Percentiles rank a stretch among this genome's conserved stretches.
phyloP scores from a whole-genome alignment of 2,888 invertebrate genomes.

The Anorthoa munda region DNA sequence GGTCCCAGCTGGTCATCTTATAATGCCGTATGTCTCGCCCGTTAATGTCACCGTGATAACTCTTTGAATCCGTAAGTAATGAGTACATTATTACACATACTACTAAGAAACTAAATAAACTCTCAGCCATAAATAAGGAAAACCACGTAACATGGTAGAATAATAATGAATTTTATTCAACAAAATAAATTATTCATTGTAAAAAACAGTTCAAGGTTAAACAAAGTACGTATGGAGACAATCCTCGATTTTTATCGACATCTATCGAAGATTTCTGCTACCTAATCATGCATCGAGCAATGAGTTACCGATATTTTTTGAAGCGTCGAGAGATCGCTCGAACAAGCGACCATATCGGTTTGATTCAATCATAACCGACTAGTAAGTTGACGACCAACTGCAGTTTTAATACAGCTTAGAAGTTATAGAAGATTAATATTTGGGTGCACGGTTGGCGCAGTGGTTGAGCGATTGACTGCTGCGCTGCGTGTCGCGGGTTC shows the following conservation, averaged over 20 bases:
- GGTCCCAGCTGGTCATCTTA: not conserved
- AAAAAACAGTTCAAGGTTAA: not conserved
- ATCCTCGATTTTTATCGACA: not conserved
- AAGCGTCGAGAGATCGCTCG: not conserved
- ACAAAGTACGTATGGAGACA: not conserved
- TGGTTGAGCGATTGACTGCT: too few species aligned
- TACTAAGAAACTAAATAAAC: conserved; percentile 27
- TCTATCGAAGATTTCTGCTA: not conserved
- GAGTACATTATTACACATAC: conserved; percentile 15
- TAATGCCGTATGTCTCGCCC: conserved; percentile 11
- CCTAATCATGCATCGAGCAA: not conserved
- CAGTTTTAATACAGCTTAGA: not conserved
- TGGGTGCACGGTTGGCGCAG: too few species aligned
- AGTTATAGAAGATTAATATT: too few species aligned
- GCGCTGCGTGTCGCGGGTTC: too few species aligned
- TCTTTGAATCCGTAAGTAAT: conserved; percentile 20
- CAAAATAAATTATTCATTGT: not conserved
- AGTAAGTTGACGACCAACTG: not conserved
- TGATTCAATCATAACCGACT: not conserved
- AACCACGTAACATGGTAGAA: conserved; percentile 25
- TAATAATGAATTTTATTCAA: not conserved
- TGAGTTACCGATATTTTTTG: not conserved
- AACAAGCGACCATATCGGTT: not conserved
- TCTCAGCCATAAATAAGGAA: conserved; percentile 29
- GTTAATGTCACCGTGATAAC: conserved; percentile 60